Evolutionary conservation across 2,888 invertebrate genomes (phyloP), one percentile per base, ranked within the genome.

Genomic region (Ophion obscuratus): DNA sequence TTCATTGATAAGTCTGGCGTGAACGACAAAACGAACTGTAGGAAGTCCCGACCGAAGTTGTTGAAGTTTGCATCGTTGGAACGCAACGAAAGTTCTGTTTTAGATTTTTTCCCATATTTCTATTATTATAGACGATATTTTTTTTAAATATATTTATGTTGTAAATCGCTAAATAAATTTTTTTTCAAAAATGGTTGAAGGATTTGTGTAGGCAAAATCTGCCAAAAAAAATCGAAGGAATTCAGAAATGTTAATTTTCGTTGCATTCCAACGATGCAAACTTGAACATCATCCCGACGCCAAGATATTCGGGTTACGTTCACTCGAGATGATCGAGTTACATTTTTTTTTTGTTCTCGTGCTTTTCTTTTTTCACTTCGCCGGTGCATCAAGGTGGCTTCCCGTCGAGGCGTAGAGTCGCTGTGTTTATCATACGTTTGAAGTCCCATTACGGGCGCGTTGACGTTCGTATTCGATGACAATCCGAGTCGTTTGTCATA

Each of bases 401-500:
- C 36, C 24, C 68, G 70, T 14, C 64, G 64, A 73, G 57, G n/a
- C 57, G 76, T 71, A 44, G 71, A 71, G 66, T 66, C 27, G 17
- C 17, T 11, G 61, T 9, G 20, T 61, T 61, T 24, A 24, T 61
- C 61, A 10, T 61, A 68, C 71, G 70, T 75, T 79, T 75, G 24
- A 78, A 83, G 64, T 77, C 68, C 76, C 61, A 61, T 81, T 86
- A 86, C 74, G 86, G 61, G 83, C 81, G 47, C 44, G 68, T 40
- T 83, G 86, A 86, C 81, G 84, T 84, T 81, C 64, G 75, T 70
- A 75, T 75, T 66, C 83, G 74, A 74, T 78, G 86, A 84, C 71
- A 81, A 81, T 61, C 67, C 81, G 68, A 68, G 40, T 66, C 66
- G 78, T 81, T 81, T 81, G 77, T 81, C 40, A 53, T 53, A 64